Conservation (phyloP, 2,888 invertebrate species). For the Microdon myrmicae region DNA sequence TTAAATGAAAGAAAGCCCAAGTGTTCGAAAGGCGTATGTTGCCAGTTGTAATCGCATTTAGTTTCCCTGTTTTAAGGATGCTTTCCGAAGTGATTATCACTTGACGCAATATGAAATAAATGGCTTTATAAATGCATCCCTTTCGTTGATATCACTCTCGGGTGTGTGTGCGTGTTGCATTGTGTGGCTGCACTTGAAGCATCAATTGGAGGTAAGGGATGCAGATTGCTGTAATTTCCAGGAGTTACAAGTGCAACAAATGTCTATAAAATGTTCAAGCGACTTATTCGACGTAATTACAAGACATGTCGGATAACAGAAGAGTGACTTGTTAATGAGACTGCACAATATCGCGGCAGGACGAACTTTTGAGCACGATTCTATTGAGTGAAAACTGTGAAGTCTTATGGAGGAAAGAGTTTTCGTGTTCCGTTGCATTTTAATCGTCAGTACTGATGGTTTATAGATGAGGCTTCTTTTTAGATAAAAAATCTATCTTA, state of each 20-base stretch:
- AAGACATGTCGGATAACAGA: too few species aligned
- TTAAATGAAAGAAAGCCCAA: slow-evolving; percentile 7
- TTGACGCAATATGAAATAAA: slow-evolving; percentile 35
- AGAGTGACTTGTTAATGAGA: too few species aligned
- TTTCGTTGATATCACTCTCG: slow-evolving; percentile 6
- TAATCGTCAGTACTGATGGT: too few species aligned
- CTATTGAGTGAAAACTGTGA: too few species aligned
- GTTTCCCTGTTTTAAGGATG: slow-evolving; percentile 22
- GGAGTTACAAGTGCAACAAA: slow-evolving; percentile 22
- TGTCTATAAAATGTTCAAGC: slow-evolving; percentile 2
- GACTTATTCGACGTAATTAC: slow-evolving; percentile 12
- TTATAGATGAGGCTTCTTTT: too few species aligned
- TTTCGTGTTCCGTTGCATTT: too few species aligned
- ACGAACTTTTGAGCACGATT: too few species aligned
- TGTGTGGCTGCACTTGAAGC: neutral
- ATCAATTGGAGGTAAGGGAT: slow-evolving; percentile 9
- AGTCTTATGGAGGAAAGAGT: too few species aligned
- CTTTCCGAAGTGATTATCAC: slow-evolving; percentile 41
- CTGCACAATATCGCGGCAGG: too few species aligned
- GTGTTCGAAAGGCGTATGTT: slow-evolving; percentile 32
- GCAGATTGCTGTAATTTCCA: slow-evolving; percentile 22
- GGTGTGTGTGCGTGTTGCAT: neutral
- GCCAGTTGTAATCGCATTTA: slow-evolving; percentile 16
- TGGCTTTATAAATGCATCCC: slow-evolving; percentile 43
- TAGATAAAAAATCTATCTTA: too few species aligned